Evolutionary conservation across 2,113 vertebrate genomes (phyloP), one percentile per base, ranked within the genome.

Genomic region (Ciconia boyciana): DNA sequence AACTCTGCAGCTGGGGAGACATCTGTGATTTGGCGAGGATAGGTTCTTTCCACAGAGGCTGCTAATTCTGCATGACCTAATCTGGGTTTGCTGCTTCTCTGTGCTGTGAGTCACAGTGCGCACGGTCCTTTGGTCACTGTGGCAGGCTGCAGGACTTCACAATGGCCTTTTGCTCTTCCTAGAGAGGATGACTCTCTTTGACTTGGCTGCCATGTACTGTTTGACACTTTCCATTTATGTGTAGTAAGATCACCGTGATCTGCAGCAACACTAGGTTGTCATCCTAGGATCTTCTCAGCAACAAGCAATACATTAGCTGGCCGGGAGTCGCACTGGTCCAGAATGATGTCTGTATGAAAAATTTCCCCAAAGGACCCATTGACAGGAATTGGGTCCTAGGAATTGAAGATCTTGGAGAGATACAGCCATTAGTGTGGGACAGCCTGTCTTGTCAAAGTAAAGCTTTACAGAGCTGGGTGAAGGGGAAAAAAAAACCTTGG

Each of bases 21-120:
- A 85, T 93, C 78, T 91, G 96, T 0, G 9, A 83, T 95, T 91
- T 95, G 93, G 84, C 26, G 7, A 80, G 60, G n/a, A 66, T 60
- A 86, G 95, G 87, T 93, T 97, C 94, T 96, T 97, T 97, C 97
- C 94, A 64, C 39, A 90, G 83, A 82, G 74, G 61, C 87, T 93
- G 79, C 81, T 94, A 91, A 88, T 96, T 95, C 94, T 94, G 84
- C 43, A 75, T 95, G 84, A 97, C 60, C 93, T 97, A 85, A 95
- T 96, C 87, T 81, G 87, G 62, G 75, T 94, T 94, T 91, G 84
- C 80, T 96, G 94, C 72, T 88, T 62, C 81, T 87, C 79, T 80
- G 82, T 0, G 0, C 89, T 58, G 36, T 97, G 92, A 97, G 66
- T 97, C 97, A 95, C 78, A 41, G 58, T 14, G 62, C 2, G 8